Percentiles rank a stretch among this genome's conserved stretches.
These are phyloP conservation scores for Agrypnus murinus DNA, from an alignment of 2,888 invertebrate genomes.

Conservation along the genomic window DNA sequence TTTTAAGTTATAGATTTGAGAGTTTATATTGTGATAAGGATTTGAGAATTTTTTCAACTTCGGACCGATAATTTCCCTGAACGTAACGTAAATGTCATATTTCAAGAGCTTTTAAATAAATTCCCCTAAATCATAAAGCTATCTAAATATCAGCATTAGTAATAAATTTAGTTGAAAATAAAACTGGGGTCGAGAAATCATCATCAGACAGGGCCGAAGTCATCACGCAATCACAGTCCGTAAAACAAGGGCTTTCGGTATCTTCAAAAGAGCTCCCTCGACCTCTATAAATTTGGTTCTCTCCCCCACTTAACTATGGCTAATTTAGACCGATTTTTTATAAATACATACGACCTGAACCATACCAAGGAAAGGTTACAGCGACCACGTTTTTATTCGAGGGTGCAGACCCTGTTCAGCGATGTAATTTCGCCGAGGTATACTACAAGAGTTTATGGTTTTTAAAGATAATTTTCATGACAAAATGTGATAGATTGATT, in stretches of 20 bases:
- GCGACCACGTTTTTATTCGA: slow-evolving; percentile 43
- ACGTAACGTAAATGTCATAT: too few relatives aligned
- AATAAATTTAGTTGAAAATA: slow-evolving; percentile 43
- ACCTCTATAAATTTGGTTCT: slow-evolving; percentile 59
- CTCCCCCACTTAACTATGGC: slow-evolving; percentile 62
- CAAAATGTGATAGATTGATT: slow-evolving; percentile 68
- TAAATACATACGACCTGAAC: slow-evolving; percentile 55
- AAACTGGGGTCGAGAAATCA: slow-evolving; percentile 42
- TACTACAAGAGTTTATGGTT: slow-evolving; percentile 59
- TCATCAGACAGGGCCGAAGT: slow-evolving; percentile 51
- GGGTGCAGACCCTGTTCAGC: slow-evolving; percentile 42
- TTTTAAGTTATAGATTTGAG: too few relatives aligned
- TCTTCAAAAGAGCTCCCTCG: slow-evolving; percentile 58
- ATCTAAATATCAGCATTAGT: slow-evolving; percentile 41
- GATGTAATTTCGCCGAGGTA: slow-evolving; percentile 58
- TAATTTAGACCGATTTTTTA: slow-evolving; percentile 63
- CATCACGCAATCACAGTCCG: slow-evolving; percentile 57
- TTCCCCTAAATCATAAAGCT: slow-evolving; percentile 21
- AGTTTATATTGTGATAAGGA: too few relatives aligned
- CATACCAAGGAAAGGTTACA: slow-evolving; percentile 56
- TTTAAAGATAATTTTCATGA: slow-evolving; percentile 66
- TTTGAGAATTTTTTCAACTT: too few relatives aligned
- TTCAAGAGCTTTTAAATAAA: slow-evolving; percentile 24
- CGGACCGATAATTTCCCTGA: too few relatives aligned
- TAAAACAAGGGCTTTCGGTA: slow-evolving; percentile 60